Percentiles rank a stretch among this genome's conserved stretches.
Evolutionary conservation across 2,797 vertebrate genomes (phyloP).

Genomic region (Siniperca undulata): DNA sequence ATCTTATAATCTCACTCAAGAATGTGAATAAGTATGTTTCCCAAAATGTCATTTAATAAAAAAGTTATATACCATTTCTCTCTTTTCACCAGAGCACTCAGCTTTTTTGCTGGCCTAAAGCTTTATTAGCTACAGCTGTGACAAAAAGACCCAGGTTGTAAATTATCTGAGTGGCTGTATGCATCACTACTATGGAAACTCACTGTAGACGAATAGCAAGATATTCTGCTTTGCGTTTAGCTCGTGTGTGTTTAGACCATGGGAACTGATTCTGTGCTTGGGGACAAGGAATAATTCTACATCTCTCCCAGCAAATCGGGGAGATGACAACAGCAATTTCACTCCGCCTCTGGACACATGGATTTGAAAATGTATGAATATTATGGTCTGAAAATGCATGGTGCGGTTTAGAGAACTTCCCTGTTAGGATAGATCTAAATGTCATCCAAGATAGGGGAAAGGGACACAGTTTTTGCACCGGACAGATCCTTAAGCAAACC

Average conservation of each 20-base stretch:
- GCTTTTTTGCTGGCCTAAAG: background rate
- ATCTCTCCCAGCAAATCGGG: constrained; percentile 50
- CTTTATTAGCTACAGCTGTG: background rate
- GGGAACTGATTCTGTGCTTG: constrained; percentile 38
- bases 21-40: background rate
- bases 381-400: constrained; percentile 38
- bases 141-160: background rate
- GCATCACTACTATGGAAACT: constrained; percentile 7
- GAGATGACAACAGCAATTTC: constrained; percentile 61
- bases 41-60: background rate
- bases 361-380: constrained; percentile 48
- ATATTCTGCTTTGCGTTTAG: constrained; percentile 14
- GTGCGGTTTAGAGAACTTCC: constrained; percentile 7
- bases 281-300: constrained; percentile 57
- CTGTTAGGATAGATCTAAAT: constrained; percentile 17
- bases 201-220: background rate
- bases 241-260: constrained; percentile 40
- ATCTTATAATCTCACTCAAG: background rate
- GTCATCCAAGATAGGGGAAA: background rate
- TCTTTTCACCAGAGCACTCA: background rate
- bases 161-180: constrained; percentile 9
- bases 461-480: background rate
- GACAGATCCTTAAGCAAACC: constrained; percentile 19
- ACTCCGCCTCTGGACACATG: constrained; percentile 47
- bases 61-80: background rate